Percentiles rank a stretch among this genome's conserved stretches.
Conservation (phyloP, 2,797 vertebrate species). For the Cryptoprocta ferox region DNA sequence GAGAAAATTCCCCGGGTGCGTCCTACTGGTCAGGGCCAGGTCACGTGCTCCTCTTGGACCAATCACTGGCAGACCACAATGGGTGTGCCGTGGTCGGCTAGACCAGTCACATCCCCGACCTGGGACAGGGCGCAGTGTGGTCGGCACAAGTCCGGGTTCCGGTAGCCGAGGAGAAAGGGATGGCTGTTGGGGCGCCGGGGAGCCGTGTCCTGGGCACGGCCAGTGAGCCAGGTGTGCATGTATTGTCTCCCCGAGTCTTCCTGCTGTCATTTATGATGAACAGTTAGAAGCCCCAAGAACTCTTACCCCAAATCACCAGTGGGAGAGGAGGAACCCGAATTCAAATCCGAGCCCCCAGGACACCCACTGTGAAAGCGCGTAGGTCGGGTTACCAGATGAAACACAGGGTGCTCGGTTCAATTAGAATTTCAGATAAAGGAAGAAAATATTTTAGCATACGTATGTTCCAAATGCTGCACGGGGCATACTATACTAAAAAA, state of each 20-base stretch:
- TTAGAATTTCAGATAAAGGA: neutral
- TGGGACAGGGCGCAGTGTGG: neutral
- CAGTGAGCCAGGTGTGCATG: neutral
- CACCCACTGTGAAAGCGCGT: neutral
- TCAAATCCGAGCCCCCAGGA: neutral
- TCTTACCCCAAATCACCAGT: neutral
- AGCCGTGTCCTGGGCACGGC: neutral
- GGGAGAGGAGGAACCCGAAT: neutral
- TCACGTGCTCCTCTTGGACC: neutral
- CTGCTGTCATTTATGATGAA: neutral
- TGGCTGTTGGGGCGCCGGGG: neutral
- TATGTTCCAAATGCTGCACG: neutral
- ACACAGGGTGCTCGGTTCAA: neutral
- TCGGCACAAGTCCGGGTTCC: neutral
- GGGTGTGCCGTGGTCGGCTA: accelerated
- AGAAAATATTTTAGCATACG: neutral
- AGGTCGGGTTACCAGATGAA: neutral
- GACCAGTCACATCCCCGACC: neutral
- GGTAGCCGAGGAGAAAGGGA: neutral
- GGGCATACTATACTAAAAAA: neutral
- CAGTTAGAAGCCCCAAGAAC: neutral
- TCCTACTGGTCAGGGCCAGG: neutral
- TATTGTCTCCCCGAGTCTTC: neutral
- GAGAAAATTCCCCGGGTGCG: neutral
- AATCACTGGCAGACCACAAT: neutral